Base-by-base conservation (phyloP, 2,797 vertebrate genomes). In the Cercopithecus petaurista region DNA sequence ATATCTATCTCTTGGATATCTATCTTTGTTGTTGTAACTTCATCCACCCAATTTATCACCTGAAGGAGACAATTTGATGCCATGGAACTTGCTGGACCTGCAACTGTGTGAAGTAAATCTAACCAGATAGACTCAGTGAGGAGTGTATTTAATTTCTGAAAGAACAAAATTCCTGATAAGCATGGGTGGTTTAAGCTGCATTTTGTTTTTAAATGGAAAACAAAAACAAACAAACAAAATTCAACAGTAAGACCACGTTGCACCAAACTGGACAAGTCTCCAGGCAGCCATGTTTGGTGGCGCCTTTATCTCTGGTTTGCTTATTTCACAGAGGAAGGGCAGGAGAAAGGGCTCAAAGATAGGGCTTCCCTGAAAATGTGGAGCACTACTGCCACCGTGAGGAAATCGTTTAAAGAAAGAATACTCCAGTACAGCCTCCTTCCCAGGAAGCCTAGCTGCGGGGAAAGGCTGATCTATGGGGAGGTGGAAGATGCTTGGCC, bases 361-460 rank as follows among this genome's bases (percentile, higher is more conserved):
- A 19, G 19, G 3, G n/a, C 5, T 13, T 36, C 4, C 46, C 7
- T 64, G 30, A 64, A 64, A 64, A 64, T n/a, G 11, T 59, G 30
- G 5, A 50, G 4, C 73, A 6, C 75, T 90, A 97, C 83, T 95
- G 84, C 91, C 93, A 94, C 86, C 70, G 0, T 92, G 95, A 19
- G 81, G 95, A 87, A 24, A 15, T 0, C 61, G 43, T 77, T 95
- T 93, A 17, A 41, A 28, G 21, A 41, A 8, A 43, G 0, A 1
- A 0, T 11, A 2, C 0, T 2, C 7, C 7, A 6, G 8, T 61
- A 24, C 1, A 5, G 3, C 0, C 48, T 46, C 14, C 12, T 79
- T 84, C 61, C 61, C 61, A 64, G 61, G 15, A 64, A 64, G 30
- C 30, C 61, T 33, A 7, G 30, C 61, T 64, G 61, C 7, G 7